Conservation (phyloP, 2,888 invertebrate species). For the Alviniconcha strummeri region DNA sequence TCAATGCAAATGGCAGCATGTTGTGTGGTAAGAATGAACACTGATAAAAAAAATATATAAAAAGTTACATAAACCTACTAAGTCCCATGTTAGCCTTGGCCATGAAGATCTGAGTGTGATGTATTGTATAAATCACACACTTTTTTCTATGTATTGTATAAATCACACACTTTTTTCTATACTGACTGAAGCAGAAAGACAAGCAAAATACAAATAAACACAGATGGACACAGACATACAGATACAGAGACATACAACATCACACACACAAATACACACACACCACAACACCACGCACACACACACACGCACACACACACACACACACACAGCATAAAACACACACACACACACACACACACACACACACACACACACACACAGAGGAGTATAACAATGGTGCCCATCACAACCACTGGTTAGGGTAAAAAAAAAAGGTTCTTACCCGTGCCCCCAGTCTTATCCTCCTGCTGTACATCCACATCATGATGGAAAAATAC, state of each 20-base stretch:
- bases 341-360: no score
- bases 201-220: no score
- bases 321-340: no score
- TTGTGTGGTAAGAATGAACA: neutral
- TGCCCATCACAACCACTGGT: no score
- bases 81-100: neutral
- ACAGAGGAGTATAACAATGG: no score
- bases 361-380: no score
- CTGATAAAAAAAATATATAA: neutral
- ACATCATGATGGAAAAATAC: constrained; percentile 65
- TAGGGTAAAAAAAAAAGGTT: neutral
- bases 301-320: no score
- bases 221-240: no score
- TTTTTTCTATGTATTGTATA: neutral
- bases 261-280: no score
- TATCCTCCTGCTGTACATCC: constrained; percentile 71
- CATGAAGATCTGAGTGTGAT: neutral
- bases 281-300: no score
- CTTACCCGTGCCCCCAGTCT: constrained; percentile 72
- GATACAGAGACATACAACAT: no score
- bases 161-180: neutral
- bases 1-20: neutral
- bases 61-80: neutral
- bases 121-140: neutral
- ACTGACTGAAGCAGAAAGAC: no score